Evolutionary conservation across 2,888 invertebrate species (phyloP).

Genomic region (Neoascia interrupta): DNA sequence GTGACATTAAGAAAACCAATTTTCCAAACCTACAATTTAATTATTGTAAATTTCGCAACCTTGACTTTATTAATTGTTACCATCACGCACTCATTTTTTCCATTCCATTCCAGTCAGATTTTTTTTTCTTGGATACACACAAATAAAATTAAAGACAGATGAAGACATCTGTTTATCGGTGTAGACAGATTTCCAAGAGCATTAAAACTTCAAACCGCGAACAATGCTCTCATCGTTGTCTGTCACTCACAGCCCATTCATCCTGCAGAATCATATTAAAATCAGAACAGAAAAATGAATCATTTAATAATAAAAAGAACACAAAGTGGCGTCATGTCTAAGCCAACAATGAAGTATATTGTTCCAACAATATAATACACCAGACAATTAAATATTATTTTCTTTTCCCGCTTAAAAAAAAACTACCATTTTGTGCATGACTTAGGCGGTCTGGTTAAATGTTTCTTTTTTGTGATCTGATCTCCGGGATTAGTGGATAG

Average conservation of each 20-base stretch:
- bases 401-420: not conserved
- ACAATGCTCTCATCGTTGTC: not conserved
- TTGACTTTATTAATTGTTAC: conserved; percentile 6
- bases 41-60: conserved; percentile 4
- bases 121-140: not conserved
- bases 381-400: not conserved
- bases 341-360: not conserved
- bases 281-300: not conserved
- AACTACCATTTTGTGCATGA: not conserved
- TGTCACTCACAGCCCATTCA: not conserved
- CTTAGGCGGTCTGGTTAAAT: not conserved
- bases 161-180: too few species aligned
- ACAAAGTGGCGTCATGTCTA: conserved; percentile 1
- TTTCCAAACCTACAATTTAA: too few species aligned
- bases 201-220: not conserved
- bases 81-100: conserved; percentile 10
- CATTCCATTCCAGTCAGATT: conserved; percentile 11
- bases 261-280: not conserved
- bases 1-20: too few species aligned
- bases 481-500: not conserved
- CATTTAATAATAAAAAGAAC: not conserved
- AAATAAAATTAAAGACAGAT: not conserved
- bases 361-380: not conserved
- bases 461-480: not conserved
- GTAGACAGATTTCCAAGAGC: not conserved